These are phyloP conservation scores for Drosophila bocki DNA, from an alignment of 1,140 invertebrate species.

Conservation along the genomic window DNA sequence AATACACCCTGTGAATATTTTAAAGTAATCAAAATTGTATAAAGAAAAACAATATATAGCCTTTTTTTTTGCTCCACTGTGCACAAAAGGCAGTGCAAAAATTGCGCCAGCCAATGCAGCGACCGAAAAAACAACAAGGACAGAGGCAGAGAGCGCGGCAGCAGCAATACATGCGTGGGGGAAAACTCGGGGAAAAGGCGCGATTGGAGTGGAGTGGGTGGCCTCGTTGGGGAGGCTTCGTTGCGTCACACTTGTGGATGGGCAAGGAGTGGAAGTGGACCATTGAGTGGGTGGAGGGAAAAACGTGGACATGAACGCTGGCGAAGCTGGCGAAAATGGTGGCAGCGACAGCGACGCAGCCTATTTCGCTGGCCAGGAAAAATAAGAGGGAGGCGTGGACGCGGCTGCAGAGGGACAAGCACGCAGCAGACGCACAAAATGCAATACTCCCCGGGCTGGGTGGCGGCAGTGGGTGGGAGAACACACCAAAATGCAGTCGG, in stretches of 20 bases:
- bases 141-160: slow-evolving; percentile 19
- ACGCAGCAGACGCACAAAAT: slow-evolving; percentile 63
- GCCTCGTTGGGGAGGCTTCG: slow-evolving; percentile 21
- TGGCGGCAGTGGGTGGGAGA: not conserved
- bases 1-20: not conserved
- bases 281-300: not conserved
- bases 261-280: not conserved
- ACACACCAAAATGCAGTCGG: slow-evolving; percentile 65
- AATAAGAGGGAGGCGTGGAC: slow-evolving; percentile 18
- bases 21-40: not conserved
- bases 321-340: slow-evolving; percentile 27
- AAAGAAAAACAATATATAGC: not conserved
- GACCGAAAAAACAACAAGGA: slow-evolving; percentile 62
- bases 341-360: slow-evolving; percentile 47
- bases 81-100: slow-evolving; percentile 57
- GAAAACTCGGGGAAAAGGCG: slow-evolving; percentile 16
- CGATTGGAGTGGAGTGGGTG: slow-evolving; percentile 4
- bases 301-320: slow-evolving; percentile 25
- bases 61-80: slow-evolving; percentile 30
- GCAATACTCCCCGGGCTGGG: slow-evolving; percentile 41
- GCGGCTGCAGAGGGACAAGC: slow-evolving; percentile 16
- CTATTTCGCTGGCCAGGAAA: slow-evolving; percentile 57
- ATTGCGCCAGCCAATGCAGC: slow-evolving; percentile 64
- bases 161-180: slow-evolving; percentile 42
- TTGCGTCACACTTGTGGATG: slow-evolving; percentile 22